A percentile compares a stretch with the other conserved stretches of the same genome.
These are phyloP conservation scores for Strigamia maritima DNA, from an alignment of 2,888 invertebrate species.

Conservation along the genomic window DNA sequence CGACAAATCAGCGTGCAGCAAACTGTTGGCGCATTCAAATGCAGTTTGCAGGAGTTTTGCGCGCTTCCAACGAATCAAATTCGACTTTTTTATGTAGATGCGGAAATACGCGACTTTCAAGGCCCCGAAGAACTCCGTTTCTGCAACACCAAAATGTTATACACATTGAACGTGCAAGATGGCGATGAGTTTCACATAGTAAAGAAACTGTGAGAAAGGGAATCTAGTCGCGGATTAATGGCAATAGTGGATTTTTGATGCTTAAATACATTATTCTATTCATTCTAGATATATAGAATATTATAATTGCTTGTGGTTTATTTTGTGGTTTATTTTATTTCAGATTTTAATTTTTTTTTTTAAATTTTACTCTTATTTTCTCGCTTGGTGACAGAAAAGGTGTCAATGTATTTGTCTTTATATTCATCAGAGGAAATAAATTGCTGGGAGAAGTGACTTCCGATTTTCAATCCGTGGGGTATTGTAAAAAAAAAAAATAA, in stretches of 20 bases:
- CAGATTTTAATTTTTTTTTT: neutral
- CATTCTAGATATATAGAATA: no score
- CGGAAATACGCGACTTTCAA: conserved; percentile 57
- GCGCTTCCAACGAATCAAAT: conserved; percentile 39
- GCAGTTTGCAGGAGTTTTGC: conserved; percentile 46
- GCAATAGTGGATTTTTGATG: neutral
- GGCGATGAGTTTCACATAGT: conserved; percentile 90
- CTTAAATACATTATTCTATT: neutral
- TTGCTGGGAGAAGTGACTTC: neutral
- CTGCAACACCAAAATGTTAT: conserved; percentile 81
- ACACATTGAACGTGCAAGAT: conserved; percentile 83
- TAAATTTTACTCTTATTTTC: neutral
- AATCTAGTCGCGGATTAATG: no score
- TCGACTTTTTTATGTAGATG: conserved; percentile 80
- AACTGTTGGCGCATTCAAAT: conserved; percentile 65
- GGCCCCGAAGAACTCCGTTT: conserved; percentile 87
- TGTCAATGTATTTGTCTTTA: neutral
- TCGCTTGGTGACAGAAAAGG: neutral
- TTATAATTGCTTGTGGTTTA: no score
- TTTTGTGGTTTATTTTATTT: no score
- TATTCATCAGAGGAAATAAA: neutral
- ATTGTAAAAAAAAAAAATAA: neutral
- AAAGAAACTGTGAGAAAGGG: conserved; percentile 41
- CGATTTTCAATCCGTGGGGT: neutral
- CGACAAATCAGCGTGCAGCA: conserved; percentile 71